phyloP scores from a whole-genome alignment of 92 coral and sea anemone species.

The Palythoa grandiflora region DNA sequence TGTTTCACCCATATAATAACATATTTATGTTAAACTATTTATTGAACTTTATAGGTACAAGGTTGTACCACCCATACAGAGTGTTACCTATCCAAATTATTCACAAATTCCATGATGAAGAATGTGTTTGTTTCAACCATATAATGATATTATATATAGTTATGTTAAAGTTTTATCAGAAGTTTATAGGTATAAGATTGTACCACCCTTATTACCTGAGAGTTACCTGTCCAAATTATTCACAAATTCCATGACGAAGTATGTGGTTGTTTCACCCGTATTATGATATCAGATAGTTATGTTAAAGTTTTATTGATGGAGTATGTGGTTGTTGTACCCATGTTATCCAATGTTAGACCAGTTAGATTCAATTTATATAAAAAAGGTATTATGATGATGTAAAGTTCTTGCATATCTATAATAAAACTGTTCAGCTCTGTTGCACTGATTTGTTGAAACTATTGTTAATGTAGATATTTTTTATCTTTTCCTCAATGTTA shows the following conservation, averaged over 20 bases:
- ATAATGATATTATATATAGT: background rate
- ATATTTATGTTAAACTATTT: background rate
- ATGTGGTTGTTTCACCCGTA: conserved; percentile 25
- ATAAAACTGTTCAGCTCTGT: conserved; percentile 14
- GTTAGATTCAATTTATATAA: conserved; percentile 26
- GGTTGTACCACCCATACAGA: conserved; percentile 13
- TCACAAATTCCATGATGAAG: conserved; percentile 22
- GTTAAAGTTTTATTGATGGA: conserved; percentile 30
- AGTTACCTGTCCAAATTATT: background rate
- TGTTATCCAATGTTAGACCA: conserved; percentile 33
- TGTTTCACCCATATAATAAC: conserved; percentile 2
- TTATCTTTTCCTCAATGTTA: conserved; percentile 18
- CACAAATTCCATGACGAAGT: conserved; percentile 20
- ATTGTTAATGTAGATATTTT: conserved; percentile 11
- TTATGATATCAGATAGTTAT: conserved; percentile 22
- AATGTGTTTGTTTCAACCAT: conserved; percentile 20
- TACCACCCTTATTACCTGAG: conserved; percentile 15
- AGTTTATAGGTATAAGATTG: background rate
- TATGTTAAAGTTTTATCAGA: background rate
- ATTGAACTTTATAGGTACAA: background rate
- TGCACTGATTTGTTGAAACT: conserved; percentile 6
- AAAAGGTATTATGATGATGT: conserved; percentile 28
- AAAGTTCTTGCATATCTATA: conserved; percentile 21
- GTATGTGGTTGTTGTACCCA: conserved; percentile 34
- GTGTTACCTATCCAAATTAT: conserved; percentile 30